A percentile compares a stretch with the other conserved stretches of the same genome.
Evolutionary conservation across 2,113 vertebrate species (phyloP).

Genomic region (Lophochroa leadbeateri): DNA sequence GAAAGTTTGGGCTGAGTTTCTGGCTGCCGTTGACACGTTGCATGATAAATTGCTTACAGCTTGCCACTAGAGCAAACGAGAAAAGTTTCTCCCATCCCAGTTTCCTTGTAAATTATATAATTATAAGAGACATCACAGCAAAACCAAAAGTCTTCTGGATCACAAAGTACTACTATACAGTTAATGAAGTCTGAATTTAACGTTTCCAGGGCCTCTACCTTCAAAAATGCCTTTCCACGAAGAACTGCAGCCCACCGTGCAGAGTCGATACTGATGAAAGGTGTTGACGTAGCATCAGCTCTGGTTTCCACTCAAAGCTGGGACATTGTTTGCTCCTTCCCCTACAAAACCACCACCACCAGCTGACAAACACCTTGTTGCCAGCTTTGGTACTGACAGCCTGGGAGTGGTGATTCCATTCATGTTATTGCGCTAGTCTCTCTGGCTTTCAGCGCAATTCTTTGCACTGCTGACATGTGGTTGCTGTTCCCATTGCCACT

Average conservation of each 20-base stretch:
- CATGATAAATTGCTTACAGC: background rate
- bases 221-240: background rate
- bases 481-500: fast-evolving
- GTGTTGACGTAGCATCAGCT: fast-evolving
- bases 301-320: background rate
- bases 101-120: background rate
- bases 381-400: background rate
- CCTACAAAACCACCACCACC: background rate
- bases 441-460: background rate
- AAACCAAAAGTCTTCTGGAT: background rate
- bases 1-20: background rate
- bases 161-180: background rate
- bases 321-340: background rate
- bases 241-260: background rate
- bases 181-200: background rate
- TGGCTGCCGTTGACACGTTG: background rate
- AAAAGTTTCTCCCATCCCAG: background rate
- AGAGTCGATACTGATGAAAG: background rate
- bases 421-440: background rate
- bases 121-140: background rate
- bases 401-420: background rate
- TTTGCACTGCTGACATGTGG: fast-evolving
- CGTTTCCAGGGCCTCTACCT: background rate
- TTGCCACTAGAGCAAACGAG: background rate
- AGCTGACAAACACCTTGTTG: background rate